Base-by-base conservation (phyloP, 2,797 vertebrate genomes). In the Dicrostonyx torquatus region DNA sequence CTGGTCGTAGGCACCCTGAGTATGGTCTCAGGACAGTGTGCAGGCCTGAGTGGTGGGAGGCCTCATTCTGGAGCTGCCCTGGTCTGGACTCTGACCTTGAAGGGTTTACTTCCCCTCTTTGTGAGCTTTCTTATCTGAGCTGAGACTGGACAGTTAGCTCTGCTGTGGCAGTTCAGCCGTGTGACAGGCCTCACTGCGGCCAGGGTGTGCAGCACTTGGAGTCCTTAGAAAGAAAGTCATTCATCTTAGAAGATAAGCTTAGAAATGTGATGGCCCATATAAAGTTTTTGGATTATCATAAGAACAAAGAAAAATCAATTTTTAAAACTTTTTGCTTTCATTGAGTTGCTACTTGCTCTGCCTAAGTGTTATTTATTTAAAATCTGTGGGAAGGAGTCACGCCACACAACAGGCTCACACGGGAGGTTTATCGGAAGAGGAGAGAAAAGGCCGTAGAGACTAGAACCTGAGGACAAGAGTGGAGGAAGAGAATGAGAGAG, bases 21-120 rank as follows among this genome's bases (percentile, higher is more conserved):
- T 26, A 7, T 37, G 76, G 92, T 37, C 78, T 88, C 0, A 0
- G 29, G 55, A 90, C 75, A 31, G 87, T 10, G 8, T 66, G 2
- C 18, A 24, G 43, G 53, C 80, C 75, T 26, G 53, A 45, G 58
- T 40, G 34, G 24, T 18, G 48, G 64, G 86, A 86, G 77, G 87
- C 43, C 85, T 73, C 62, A 7, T 6, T 62, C 80, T 31, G 82
- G 50, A 89, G 55, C 48, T 48, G 70, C 48, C 70, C 48, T 12
- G 75, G n/a, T 55, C n/a, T 87, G 78, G 94, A 92, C 83, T 95
- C 91, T 88, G 95, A 95, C 96, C 96, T 95, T 94, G 96, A 84
- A 78, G 58, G 43, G 8, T 80, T 82, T 58, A 50, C 48, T 84
- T 93, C 55, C 73, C 60, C 45, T 76, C 79, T 90, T 64, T 72